Conservation (phyloP, 2,113 vertebrate species). For the Pycnonotus jocosus region DNA sequence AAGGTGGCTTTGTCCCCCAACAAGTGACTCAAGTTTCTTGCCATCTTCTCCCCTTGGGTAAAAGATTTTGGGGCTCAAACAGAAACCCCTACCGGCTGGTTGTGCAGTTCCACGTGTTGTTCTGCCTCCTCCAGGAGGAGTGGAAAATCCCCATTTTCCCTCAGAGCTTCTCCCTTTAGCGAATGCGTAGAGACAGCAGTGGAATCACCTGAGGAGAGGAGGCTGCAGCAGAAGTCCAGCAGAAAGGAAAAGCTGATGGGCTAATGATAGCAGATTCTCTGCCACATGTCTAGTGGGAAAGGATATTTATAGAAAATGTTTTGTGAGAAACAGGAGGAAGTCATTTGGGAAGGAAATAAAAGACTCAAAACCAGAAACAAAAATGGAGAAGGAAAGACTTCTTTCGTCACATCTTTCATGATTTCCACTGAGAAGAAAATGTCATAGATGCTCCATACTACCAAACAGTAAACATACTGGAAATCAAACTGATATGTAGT, state of each 20-base stretch:
- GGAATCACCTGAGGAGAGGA: neutral
- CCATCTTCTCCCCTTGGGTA: neutral
- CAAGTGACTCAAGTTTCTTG: neutral
- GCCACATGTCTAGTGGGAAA: neutral
- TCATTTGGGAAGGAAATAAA: neutral
- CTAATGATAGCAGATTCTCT: neutral
- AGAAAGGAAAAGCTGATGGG: neutral
- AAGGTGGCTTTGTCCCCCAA: neutral
- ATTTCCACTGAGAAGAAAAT: neutral
- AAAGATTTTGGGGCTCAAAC: neutral
- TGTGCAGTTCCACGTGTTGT: neutral
- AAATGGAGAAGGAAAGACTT: neutral
- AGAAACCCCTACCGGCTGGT: neutral
- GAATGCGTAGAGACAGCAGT: fast-evolving
- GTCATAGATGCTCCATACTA: neutral
- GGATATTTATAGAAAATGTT: neutral
- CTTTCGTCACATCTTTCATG: neutral
- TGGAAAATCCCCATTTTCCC: neutral
- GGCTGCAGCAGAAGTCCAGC: fast-evolving
- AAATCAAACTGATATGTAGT: neutral
- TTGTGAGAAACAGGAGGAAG: neutral
- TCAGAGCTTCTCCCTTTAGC: neutral
- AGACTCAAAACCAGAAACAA: neutral
- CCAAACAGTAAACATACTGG: neutral
- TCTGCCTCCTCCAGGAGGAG: neutral